Evolutionary conservation across 2,797 vertebrate species (phyloP), one percentile per base, ranked within the genome.

Genomic region (Sebastolobus altivelis): DNA sequence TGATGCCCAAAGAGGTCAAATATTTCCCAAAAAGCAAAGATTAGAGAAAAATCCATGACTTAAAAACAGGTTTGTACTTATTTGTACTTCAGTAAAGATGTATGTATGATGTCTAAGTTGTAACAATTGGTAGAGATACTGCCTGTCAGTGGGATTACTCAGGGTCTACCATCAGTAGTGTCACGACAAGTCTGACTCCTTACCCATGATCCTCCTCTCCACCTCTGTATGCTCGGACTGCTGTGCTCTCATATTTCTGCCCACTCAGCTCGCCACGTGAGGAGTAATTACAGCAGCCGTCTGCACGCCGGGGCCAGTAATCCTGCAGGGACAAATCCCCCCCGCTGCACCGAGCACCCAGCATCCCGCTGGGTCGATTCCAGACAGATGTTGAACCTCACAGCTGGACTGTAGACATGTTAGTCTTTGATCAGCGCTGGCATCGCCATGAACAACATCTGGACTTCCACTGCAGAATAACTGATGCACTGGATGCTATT

Each of bases 351-450:
- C 40, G 14, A 43, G 40, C 40, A 43, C 40, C 40, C 40, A 54
- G 65, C 77, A 7, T 49, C 77, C 77, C 16, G 31, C 81, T 56
- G 72, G 70, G 29, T 60, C 31, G n/a, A 55, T 8, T 68, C 63
- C 68, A 85, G 76, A 76, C 82, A 90, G 89, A 87, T 92, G 85
- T 87, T 65, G 55, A 37, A 79, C 43, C 69, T 72, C 70, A 61
- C 81, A 89, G 84, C 81, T 87, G 83, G 69, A 77, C 9, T 22
- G 68, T 20, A 13, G 82, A 67, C 67, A 27, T 37, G 52, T 40
- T 18, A 25, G 79, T 43, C 16, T 74, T 29, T 80, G 40, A 60
- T 76, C 55, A 43, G 69, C 25, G 13, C n/a, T 60, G 46, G 46
- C 46, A 49, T 49, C 18, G 7, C 46, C 46, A 49, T 49, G 37